phyloP scores from a whole-genome alignment of 2,113 vertebrate genomes.

The Pongo pygmaeus region DNA sequence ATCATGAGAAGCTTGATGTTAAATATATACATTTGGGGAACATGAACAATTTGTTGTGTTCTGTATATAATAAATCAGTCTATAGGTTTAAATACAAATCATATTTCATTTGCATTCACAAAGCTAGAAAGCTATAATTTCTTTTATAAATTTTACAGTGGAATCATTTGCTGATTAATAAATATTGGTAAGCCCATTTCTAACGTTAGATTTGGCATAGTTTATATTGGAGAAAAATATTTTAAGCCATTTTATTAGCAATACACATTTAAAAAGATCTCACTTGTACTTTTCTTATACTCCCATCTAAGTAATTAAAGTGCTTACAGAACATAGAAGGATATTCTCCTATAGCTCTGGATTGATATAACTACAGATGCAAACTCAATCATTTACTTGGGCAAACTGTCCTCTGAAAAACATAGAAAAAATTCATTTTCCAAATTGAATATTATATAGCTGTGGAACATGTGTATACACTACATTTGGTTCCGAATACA shows the following conservation, averaged over 20 bases:
- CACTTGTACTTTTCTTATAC: neutral
- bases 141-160: neutral
- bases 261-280: neutral
- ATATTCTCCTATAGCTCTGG: neutral
- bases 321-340: neutral
- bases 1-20: neutral
- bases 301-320: neutral
- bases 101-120: neutral
- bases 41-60: neutral
- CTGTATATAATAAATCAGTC: neutral
- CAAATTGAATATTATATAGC: neutral
- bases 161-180: neutral
- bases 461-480: fast-evolving
- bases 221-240: neutral
- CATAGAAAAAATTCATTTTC: neutral
- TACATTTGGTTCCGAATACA: neutral
- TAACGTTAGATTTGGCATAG: neutral
- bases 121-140: neutral
- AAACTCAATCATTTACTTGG: neutral
- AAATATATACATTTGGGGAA: neutral
- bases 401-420: neutral
- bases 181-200: neutral
- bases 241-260: neutral
- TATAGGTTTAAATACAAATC: neutral
- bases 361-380: neutral